A percentile compares a stretch with the other conserved stretches of the same genome.
Conservation (phyloP, 2,797 vertebrate species). For the Apogon talboti region DNA sequence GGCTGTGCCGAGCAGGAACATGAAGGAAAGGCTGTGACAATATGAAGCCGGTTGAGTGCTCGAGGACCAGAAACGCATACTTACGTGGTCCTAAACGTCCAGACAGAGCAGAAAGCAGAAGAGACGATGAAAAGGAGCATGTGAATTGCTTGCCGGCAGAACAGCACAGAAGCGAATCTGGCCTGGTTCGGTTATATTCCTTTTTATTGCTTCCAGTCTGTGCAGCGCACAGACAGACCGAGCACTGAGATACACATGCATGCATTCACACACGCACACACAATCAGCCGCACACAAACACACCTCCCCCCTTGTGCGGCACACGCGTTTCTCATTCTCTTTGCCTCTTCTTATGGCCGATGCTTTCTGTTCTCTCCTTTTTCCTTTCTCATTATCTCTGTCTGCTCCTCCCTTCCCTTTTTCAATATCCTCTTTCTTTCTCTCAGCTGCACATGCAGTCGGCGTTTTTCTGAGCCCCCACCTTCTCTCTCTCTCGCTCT, state of each 20-base stretch:
- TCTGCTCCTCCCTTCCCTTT: conserved; percentile 85
- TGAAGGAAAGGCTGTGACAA: conserved; percentile 70
- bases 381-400: conserved; percentile 86
- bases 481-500: conserved; percentile 62
- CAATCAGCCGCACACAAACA: conserved; percentile 57
- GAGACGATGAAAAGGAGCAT: conserved; percentile 71
- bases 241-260: conserved; percentile 62
- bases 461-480: conserved; percentile 81
- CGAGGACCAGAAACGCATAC: conserved; percentile 63
- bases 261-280: conserved; percentile 64
- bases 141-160: conserved; percentile 67
- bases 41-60: conserved; percentile 66
- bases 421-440: conserved; percentile 87
- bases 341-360: conserved; percentile 76
- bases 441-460: conserved; percentile 81
- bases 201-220: conserved; percentile 68
- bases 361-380: conserved; percentile 80
- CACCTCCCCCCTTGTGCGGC: conserved; percentile 69
- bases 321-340: conserved; percentile 74
- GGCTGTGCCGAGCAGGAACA: conserved; percentile 67
- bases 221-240: conserved; percentile 62
- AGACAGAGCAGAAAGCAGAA: conserved; percentile 68
- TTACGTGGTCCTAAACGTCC: conserved; percentile 79
- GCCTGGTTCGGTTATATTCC: conserved; percentile 58
- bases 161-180: conserved; percentile 58